A percentile compares a stretch with the other conserved stretches of the same genome.
phyloP scores from a whole-genome alignment of 1,140 invertebrate species.

The Cardiocondyla obscurior region DNA sequence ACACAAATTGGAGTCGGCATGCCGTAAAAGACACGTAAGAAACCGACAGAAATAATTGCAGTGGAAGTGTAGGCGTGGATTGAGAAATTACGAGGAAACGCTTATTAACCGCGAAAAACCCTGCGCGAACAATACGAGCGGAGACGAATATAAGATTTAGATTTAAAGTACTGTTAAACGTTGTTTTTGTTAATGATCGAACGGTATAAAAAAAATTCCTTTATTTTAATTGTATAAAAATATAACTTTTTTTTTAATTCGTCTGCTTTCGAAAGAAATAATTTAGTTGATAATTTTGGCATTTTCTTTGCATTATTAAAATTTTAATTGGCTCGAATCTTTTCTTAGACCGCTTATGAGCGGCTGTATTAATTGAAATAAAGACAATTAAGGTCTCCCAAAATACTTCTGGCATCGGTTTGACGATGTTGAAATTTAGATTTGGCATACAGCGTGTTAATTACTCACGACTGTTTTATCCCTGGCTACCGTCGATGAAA shows the following conservation, averaged over 20 bases:
- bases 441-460: conserved; percentile 28
- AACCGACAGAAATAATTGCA: conserved; percentile 56
- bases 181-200: background rate
- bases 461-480: conserved; percentile 45
- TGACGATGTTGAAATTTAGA: conserved; percentile 35
- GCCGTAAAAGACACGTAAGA: conserved; percentile 40
- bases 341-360: background rate
- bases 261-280: no score
- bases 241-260: no score
- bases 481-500: conserved; percentile 21
- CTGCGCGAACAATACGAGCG: conserved; percentile 20
- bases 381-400: conserved; percentile 33
- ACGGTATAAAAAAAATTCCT: background rate
- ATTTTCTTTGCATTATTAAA: background rate
- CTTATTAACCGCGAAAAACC: conserved; percentile 54
- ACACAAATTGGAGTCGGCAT: conserved; percentile 5
- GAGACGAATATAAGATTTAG: background rate
- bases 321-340: background rate
- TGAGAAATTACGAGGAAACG: conserved; percentile 52
- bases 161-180: background rate
- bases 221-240: no score
- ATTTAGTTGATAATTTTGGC: background rate
- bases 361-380: conserved; percentile 37
- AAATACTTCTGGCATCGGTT: conserved; percentile 17
- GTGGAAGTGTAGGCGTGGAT: conserved; percentile 34